Evolutionary conservation across 2,113 vertebrate species (phyloP).

Genomic region (Neolamprologus brichardi): DNA sequence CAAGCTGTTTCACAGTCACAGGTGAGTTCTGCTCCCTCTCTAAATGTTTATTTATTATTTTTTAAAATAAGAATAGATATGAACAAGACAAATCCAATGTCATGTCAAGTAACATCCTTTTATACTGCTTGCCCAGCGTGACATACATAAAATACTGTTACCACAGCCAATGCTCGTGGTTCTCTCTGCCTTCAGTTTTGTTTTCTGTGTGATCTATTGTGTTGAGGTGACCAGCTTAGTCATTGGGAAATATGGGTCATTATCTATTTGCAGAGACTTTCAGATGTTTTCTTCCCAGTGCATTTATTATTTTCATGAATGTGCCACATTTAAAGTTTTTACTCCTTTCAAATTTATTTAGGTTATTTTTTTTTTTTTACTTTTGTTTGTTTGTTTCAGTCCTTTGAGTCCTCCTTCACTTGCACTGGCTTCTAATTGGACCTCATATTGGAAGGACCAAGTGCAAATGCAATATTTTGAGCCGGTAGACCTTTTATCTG

Average conservation of each 20-base stretch:
- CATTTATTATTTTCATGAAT: neutral
- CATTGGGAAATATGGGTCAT: neutral
- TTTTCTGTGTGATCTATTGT: neutral
- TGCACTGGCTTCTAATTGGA: neutral
- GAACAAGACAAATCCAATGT: neutral
- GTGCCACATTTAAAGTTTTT: neutral
- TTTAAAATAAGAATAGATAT: neutral
- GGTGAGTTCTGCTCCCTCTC: neutral
- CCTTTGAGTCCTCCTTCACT: neutral
- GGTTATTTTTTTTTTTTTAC: fast-evolving
- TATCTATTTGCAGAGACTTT: neutral
- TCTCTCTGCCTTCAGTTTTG: neutral
- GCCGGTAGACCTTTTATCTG: fast-evolving
- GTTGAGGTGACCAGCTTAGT: neutral
- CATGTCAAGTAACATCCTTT: neutral
- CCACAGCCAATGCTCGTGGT: neutral
- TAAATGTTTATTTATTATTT: neutral
- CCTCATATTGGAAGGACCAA: neutral
- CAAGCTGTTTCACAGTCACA: neutral
- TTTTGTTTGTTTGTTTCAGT: neutral
- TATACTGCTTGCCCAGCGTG: neutral
- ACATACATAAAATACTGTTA: neutral
- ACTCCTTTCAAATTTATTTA: neutral
- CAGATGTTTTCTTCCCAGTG: neutral
- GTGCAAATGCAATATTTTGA: neutral